Evolutionary conservation across 2,113 vertebrate species (phyloP).

Genomic region (Mystacornis crossleyi): DNA sequence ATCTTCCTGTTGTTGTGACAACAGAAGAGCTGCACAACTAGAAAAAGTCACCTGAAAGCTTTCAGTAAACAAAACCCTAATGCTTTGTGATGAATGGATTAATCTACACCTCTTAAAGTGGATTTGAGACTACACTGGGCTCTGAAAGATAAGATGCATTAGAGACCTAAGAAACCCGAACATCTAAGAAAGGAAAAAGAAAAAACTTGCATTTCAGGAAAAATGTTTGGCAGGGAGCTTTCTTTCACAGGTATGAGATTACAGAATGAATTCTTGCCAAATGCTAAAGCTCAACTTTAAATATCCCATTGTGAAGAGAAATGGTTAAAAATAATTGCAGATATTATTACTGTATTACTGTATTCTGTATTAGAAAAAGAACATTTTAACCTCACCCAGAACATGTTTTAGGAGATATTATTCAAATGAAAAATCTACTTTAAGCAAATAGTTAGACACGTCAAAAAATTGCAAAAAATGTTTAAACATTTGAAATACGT

Average conservation of each 20-base stretch:
- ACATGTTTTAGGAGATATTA: not conserved
- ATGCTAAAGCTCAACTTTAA: not conserved
- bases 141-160: constrained; percentile 2
- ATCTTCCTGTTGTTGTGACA: not conserved
- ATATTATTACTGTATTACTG: not conserved
- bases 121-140: not conserved
- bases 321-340: not conserved
- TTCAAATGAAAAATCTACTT: not conserved
- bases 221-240: not conserved
- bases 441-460: not conserved
- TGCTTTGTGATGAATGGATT: not conserved
- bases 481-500: not conserved
- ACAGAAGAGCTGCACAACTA: not conserved
- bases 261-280: not conserved
- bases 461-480: not conserved
- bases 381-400: not conserved
- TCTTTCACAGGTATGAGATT: not conserved
- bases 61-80: constrained; percentile 20
- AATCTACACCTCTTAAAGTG: not conserved
- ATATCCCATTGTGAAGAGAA: not conserved
- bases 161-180: not conserved
- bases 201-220: not conserved
- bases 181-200: not conserved
- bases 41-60: constrained; percentile 2
- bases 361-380: not conserved